Percentiles rank a stretch among this genome's conserved stretches.
phyloP scores from a whole-genome alignment of 2,113 vertebrate genomes.

The Solea solea region DNA sequence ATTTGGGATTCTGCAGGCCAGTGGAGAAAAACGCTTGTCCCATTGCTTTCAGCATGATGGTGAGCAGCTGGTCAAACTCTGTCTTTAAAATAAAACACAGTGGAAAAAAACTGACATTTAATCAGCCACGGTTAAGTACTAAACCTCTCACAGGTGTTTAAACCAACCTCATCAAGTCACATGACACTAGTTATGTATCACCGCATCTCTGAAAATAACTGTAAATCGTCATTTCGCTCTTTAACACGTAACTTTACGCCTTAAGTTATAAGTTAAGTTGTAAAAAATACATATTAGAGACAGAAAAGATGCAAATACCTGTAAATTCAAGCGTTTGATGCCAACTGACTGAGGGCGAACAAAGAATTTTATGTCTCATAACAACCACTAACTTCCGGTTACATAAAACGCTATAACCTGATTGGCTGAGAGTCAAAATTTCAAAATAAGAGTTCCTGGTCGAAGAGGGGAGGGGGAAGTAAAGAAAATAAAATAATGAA shows the following conservation, averaged over 20 bases:
- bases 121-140: not conserved
- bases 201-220: not conserved
- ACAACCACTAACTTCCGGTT: constrained; percentile 40
- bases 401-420: constrained; percentile 7
- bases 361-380: constrained; percentile 12
- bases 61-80: not conserved
- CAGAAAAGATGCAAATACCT: constrained; percentile 20
- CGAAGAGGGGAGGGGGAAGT: too few relatives aligned
- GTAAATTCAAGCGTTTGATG: too few relatives aligned
- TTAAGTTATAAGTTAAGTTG: too few relatives aligned
- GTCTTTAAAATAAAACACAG: not conserved
- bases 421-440: constrained; percentile 28
- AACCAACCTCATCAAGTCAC: constrained; percentile 3
- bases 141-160: not conserved
- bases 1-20: constrained; percentile 76
- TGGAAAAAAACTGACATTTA: too few relatives aligned
- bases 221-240: not conserved
- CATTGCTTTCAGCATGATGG: constrained; percentile 80
- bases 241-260: not conserved
- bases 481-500: too few relatives aligned
- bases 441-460: constrained; percentile 42
- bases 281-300: not conserved
- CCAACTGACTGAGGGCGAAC: not conserved
- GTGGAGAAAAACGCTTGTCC: constrained; percentile 77
- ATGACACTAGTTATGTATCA: not conserved